Evolutionary conservation across 1,140 invertebrate species (phyloP).

Genomic region (Geopemphigus sp.): DNA sequence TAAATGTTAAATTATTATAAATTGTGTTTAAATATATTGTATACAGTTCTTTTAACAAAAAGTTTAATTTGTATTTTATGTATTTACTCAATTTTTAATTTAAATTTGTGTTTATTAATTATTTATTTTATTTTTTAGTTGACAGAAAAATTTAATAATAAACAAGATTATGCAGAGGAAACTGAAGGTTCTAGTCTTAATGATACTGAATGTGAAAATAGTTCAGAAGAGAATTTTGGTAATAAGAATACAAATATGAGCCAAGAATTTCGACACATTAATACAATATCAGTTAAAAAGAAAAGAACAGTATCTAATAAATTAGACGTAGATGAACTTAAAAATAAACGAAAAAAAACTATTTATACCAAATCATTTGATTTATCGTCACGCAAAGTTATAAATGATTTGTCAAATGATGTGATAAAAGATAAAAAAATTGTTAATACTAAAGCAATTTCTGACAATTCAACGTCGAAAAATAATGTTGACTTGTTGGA

Average conservation of each 20-base stretch:
- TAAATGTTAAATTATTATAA: too few relatives aligned
- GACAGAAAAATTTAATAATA: neutral
- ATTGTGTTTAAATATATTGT: too few relatives aligned
- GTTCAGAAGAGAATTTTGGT: neutral
- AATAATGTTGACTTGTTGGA: neutral
- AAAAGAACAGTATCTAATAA: neutral
- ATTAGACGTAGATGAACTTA: neutral
- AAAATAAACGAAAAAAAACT: slow-evolving; percentile 6
- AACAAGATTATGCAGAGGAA: slow-evolving; percentile 23
- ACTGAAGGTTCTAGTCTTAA: slow-evolving; percentile 21
- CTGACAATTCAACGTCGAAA: neutral
- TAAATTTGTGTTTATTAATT: neutral
- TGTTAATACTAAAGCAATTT: neutral
- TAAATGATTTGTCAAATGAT: neutral
- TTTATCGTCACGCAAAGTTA: neutral
- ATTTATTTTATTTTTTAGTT: slow-evolving; percentile 28
- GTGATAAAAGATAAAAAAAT: neutral
- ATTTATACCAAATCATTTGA: slow-evolving; percentile 11
- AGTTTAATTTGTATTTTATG: too few relatives aligned
- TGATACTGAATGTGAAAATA: slow-evolving; percentile 26
- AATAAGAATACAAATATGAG: neutral
- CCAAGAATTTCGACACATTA: neutral
- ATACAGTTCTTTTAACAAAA: too few relatives aligned
- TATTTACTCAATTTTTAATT: neutral
- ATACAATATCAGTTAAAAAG: neutral